Evolutionary conservation across 2,888 invertebrate genomes (phyloP), one percentile per base, ranked within the genome.

Genomic region (Strigamia crassipes): DNA sequence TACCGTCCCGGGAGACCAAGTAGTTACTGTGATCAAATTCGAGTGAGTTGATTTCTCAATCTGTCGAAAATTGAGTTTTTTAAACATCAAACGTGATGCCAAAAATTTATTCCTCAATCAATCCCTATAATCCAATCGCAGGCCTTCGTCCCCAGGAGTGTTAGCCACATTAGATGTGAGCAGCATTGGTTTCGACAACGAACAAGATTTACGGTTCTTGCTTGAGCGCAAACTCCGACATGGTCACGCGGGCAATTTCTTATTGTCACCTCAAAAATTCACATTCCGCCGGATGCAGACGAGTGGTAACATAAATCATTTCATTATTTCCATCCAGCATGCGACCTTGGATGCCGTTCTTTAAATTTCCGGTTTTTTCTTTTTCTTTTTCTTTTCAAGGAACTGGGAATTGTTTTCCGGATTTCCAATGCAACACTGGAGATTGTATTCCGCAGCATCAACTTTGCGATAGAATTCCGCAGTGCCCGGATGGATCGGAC

Each of bases 401-500:
- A n/a, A 18, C 1, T 21, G 56, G 56, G 56, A 56, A 31, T 73
- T 73, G 73, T n/a, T 15, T 15, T 73, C 15, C 84, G 21, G 80
- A 83, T 46, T 84, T 84, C 79, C 78, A 34, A n/a, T 93, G 93
- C 86, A 92, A 92, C 86, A 87, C 91, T 12, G 88, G 88, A 15
- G 89, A 90, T 79, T 93, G 93, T 86, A 89, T 92, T 84, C 89
- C 90, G 21, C 86, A 89, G 18, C 86, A 86, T 9, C 87, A 89
- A 84, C 88, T 89, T 18, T 93, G 94, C 86, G 91, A 94, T 87
- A 90, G 91, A 41, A 83, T 84, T 1, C 82, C 84, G 10, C 91
- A 94, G 83, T 94, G 93, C 85, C 85, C 88, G 12, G 94, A 94
- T 85, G 90, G 90, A 18, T 90, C 91, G 3, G 94, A 94, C 85